Base-by-base conservation (phyloP, 2,113 vertebrate genomes). In the Bucco capensis region DNA sequence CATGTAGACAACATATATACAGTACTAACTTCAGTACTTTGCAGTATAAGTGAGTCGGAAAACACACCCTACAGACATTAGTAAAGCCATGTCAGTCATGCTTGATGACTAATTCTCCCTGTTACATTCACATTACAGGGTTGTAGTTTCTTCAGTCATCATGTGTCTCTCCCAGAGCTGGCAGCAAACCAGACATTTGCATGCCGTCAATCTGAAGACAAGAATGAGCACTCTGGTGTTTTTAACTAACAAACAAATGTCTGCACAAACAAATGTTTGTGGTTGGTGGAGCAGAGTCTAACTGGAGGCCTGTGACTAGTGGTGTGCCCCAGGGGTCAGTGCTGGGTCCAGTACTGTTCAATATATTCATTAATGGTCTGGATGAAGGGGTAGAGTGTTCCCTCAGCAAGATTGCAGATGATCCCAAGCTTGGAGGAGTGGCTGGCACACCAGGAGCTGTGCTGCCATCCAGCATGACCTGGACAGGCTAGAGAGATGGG, bases 171-270 rank as follows among this genome's bases (percentile, higher is more conserved):
- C 30, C 13, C 31, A 9, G n/a, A 58, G 42, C 46, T 25, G 37
- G 42, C 33, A 38, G 60, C 46, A 24, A 10, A 16, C 14, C 19
- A 23, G 37, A 4, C 1, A 1, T 49, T 14, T 21, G 7, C 22
- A 7, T 77, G 15, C 31, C 65, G 38, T 50, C 33, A 5, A 4
- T n/a, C 5, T 4, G 25, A 81, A 30, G 4, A 4, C 33, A 7
- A 71, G 27, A 35, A 15, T 18, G 25, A 8, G 5, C 5, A 49
- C 13, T 37, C 25, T 31, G 17, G 6, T 42, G 3, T 9, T 37
- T 14, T 22, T 76, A 24, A 25, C 42, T 17, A 25, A 18, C 12
- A 21, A 14, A 13, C 2, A 14, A 19, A 28, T 0, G 3, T 5
- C 8, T 3, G 2, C 8, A n/a, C n/a, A n/a, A n/a, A n/a, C n/a